Percentiles rank a stretch among this genome's conserved stretches.
Conservation (phyloP, 2,113 vertebrate species). For the Tragelaphus buxtoni region DNA sequence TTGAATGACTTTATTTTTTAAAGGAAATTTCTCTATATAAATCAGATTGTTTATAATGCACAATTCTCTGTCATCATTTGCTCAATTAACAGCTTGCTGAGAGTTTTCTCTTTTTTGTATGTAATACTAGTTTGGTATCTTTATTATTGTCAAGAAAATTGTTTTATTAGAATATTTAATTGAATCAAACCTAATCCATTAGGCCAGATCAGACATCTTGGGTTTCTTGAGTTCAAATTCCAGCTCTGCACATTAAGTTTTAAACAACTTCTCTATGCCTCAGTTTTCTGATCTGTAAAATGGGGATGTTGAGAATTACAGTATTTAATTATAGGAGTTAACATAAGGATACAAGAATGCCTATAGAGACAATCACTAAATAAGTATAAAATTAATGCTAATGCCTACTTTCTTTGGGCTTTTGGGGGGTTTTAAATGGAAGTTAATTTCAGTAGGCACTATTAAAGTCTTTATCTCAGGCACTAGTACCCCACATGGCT, state of each 20-base stretch:
- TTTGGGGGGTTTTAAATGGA: not conserved
- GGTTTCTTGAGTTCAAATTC: not conserved
- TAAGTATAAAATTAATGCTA: not conserved
- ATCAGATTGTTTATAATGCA: not conserved
- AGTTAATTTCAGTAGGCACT: not conserved
- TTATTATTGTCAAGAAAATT: not conserved
- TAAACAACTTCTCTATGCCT: not conserved
- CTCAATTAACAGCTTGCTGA: not conserved
- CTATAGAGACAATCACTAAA: not conserved
- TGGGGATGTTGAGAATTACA: not conserved
- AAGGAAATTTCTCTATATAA: not conserved
- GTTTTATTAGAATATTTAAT: not conserved
- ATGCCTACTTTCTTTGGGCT: not conserved
- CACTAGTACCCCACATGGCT: not conserved
- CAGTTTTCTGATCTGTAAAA: not conserved
- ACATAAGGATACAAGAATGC: not conserved
- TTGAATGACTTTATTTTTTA: not conserved
- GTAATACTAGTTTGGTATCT: not conserved
- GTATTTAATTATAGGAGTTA: not conserved
- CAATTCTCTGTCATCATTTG: not conserved
- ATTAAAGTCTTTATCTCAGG: not conserved
- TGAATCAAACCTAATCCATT: not conserved
- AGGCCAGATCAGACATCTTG: not conserved
- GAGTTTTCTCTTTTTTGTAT: not conserved
- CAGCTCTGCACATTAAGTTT: not conserved